phyloP scores from a whole-genome alignment of 2,113 vertebrate species.

The Thomomys bottae region DNA sequence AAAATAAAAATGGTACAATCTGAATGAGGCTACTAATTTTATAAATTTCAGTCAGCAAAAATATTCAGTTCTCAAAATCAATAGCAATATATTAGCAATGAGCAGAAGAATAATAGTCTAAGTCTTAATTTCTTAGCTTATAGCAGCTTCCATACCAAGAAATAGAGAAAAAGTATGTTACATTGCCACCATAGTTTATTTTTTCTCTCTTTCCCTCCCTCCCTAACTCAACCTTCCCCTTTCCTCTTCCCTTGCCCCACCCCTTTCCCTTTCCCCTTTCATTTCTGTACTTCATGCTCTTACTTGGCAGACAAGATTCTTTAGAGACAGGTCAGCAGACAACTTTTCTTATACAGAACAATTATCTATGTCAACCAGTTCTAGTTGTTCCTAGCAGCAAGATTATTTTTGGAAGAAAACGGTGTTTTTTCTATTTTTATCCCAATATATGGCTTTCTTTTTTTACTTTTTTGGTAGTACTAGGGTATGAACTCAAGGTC shows the following conservation, averaged over 20 bases:
- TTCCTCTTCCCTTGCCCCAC: too few relatives aligned
- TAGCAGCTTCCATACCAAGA: neutral
- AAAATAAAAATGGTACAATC: neutral
- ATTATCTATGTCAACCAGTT: neutral
- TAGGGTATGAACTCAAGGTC: too few relatives aligned
- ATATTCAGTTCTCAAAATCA: slow-evolving; percentile 11
- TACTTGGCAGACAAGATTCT: neutral
- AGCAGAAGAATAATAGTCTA: neutral
- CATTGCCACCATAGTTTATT: neutral
- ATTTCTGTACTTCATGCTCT: too few relatives aligned
- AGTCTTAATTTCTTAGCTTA: slow-evolving; percentile 16
- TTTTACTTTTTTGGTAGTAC: neutral
- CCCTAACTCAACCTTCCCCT: too few relatives aligned
- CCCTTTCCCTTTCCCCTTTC: too few relatives aligned
- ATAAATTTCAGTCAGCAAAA: slow-evolving; percentile 46
- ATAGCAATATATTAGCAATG: neutral
- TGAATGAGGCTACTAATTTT: slow-evolving; percentile 27
- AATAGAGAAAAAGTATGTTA: slow-evolving; percentile 21
- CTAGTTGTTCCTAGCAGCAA: neutral
- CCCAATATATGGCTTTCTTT: neutral
- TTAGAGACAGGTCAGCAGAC: neutral
- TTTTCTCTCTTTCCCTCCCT: too few relatives aligned
- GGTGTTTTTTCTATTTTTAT: slow-evolving; percentile 13
- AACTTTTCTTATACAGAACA: neutral
- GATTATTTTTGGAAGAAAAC: slow-evolving; percentile 17